phyloP scores from a whole-genome alignment of 2,888 invertebrate species.

The Eristalis intricaria region DNA sequence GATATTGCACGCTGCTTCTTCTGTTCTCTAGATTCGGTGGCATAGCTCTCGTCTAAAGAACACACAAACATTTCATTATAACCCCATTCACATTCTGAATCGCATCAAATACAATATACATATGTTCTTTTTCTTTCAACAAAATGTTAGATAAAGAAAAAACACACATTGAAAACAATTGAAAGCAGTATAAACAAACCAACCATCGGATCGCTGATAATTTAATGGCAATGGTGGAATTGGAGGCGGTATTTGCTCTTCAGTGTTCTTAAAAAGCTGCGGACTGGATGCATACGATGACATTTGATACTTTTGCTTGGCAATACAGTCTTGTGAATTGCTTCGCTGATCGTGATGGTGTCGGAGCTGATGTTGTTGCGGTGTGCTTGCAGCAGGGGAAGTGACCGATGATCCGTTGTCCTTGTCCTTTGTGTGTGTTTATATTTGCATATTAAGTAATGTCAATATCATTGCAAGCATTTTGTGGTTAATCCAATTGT shows the following conservation, averaged over 20 bases:
- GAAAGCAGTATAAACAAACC: slow-evolving; percentile 74
- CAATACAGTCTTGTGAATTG: slow-evolving; percentile 76
- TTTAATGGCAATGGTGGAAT: slow-evolving; percentile 86
- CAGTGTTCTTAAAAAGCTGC: slow-evolving; percentile 78
- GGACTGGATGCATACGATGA: slow-evolving; percentile 79
- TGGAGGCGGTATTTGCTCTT: slow-evolving; percentile 85
- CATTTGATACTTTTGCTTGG: slow-evolving; percentile 72
- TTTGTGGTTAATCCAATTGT: slow-evolving; percentile 39
- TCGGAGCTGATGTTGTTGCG: slow-evolving; percentile 61
- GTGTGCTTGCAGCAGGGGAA: slow-evolving; percentile 68
- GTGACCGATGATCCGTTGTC: slow-evolving; percentile 72
- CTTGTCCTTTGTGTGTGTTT: slow-evolving; percentile 46
- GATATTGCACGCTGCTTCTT: slow-evolving; percentile 82
- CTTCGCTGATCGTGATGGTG: slow-evolving; percentile 76
- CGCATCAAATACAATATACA: background rate
- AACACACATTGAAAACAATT: slow-evolving; percentile 24
- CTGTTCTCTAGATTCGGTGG: slow-evolving; percentile 81
- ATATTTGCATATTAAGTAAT: slow-evolving; percentile 47
- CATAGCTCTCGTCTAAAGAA: slow-evolving; percentile 79
- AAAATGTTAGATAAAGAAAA: slow-evolving; percentile 44
- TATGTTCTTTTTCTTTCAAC: slow-evolving; percentile 15
- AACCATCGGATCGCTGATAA: slow-evolving; percentile 83
- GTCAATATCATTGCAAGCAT: slow-evolving; percentile 50
- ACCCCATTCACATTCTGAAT: background rate
- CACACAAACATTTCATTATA: slow-evolving; percentile 31